phyloP scores from a whole-genome alignment of 2,888 invertebrate species.

The Yponomeuta evonymella region DNA sequence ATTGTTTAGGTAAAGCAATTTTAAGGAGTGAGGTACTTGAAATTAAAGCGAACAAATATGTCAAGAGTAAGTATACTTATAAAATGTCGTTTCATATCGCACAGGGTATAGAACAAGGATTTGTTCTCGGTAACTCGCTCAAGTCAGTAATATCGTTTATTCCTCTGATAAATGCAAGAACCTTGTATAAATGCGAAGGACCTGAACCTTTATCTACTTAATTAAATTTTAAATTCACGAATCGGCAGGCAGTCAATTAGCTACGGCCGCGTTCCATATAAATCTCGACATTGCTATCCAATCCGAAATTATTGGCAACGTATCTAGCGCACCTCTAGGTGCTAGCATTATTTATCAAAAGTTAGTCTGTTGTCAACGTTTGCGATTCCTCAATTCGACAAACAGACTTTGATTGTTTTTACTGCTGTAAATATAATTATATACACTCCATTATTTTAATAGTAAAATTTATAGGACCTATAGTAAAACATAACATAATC shows the following conservation, averaged over 20 bases:
- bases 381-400: not conserved
- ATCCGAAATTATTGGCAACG: too few species aligned
- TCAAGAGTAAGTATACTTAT: conserved; percentile 42
- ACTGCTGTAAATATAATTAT: conserved; percentile 35
- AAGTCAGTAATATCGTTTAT: conserved; percentile 59
- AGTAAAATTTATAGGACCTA: conserved; percentile 68
- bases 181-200: conserved; percentile 44
- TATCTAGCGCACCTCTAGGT: not conserved
- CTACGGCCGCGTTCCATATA: too few species aligned
- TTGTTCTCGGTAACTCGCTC: conserved; percentile 39
- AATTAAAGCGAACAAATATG: conserved; percentile 60
- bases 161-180: conserved; percentile 34
- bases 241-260: too few species aligned
- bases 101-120: conserved; percentile 70
- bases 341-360: not conserved
- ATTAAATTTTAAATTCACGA: too few species aligned
- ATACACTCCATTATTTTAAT: conserved; percentile 59
- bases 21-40: conserved; percentile 65
- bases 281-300: too few species aligned
- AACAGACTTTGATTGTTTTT: not conserved
- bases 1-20: conserved; percentile 35
- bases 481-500: conserved; percentile 72
- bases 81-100: conserved; percentile 38
- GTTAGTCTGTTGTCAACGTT: not conserved
- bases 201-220: conserved; percentile 39